Percentiles rank a stretch among this genome's conserved stretches.
Conservation (phyloP, 2,888 invertebrate genomes). For the Coelogynopora nodosa region DNA sequence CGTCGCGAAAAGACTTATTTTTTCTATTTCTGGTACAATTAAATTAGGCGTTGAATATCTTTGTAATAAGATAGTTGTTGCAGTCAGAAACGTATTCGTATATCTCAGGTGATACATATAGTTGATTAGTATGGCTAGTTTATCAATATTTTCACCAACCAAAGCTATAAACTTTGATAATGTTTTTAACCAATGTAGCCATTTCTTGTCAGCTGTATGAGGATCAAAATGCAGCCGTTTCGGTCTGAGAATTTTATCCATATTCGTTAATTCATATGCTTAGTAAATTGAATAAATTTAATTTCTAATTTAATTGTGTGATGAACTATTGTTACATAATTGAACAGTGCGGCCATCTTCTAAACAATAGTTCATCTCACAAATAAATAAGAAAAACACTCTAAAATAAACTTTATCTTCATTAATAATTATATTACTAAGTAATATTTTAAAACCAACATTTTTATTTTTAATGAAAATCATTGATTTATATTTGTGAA, state of each 20-base stretch:
- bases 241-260: slow-evolving; percentile 16
- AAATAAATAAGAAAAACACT: too few relatives aligned
- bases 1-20: slow-evolving; percentile 29
- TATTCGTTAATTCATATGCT: neutral
- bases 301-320: too few relatives aligned
- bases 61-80: neutral
- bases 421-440: too few relatives aligned
- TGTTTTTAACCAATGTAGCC: slow-evolving; percentile 33
- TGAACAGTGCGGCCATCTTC: too few relatives aligned
- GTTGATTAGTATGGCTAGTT: slow-evolving; percentile 23
- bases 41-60: neutral
- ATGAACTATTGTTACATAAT: too few relatives aligned
- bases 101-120: slow-evolving; percentile 24
- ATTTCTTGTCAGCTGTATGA: slow-evolving; percentile 19
- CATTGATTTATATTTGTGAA: too few relatives aligned
- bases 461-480: too few relatives aligned
- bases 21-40: neutral
- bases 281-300: too few relatives aligned
- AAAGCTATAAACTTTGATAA: neutral
- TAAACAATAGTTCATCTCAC: too few relatives aligned
- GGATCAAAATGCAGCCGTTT: slow-evolving; percentile 22
- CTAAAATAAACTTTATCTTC: too few relatives aligned
- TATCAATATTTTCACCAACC: neutral
- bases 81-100: slow-evolving; percentile 25
- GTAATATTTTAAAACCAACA: too few relatives aligned